These are phyloP conservation scores for Telmatherina bonti DNA, from an alignment of 2,797 vertebrate genomes.

Conservation along the genomic window DNA sequence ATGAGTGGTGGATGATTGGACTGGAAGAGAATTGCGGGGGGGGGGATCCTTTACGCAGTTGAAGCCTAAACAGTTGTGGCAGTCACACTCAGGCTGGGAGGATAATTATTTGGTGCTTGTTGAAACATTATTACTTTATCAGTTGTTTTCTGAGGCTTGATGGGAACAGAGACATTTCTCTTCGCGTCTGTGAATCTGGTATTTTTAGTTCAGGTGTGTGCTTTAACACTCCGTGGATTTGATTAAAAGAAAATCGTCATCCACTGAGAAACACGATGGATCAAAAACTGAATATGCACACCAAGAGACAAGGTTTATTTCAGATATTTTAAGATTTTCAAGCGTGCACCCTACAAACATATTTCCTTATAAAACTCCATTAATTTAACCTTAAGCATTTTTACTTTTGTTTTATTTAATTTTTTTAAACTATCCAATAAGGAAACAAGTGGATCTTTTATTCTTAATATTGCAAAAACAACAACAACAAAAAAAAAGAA, in stretches of 20 bases:
- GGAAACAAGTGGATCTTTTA: background rate
- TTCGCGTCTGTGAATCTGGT: background rate
- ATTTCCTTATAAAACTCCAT: constrained; percentile 3
- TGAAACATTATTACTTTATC: constrained; percentile 20
- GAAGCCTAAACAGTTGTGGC: constrained; percentile 42
- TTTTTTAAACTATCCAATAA: background rate
- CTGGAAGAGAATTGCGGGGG: constrained; percentile 31
- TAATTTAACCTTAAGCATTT: background rate
- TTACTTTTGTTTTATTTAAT: background rate
- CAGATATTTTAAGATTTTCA: background rate
- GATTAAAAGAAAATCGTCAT: background rate
- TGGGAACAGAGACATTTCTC: background rate
- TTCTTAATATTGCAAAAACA: background rate
- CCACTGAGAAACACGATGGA: constrained; percentile 4
- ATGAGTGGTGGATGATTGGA: constrained; percentile 47
- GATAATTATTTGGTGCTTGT: constrained; percentile 17
- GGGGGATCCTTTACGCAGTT: constrained; percentile 39
- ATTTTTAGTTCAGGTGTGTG: background rate
- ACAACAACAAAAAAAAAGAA: background rate
- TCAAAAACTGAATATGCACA: background rate
- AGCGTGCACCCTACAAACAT: background rate
- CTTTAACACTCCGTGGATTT: background rate
- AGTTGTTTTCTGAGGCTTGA: constrained; percentile 9
- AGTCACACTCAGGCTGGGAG: constrained; percentile 15
- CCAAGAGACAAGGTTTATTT: too few relatives aligned